A percentile compares a stretch with the other conserved stretches of the same genome.
Conservation (phyloP, 1,140 invertebrate genomes). For the Aphaenogaster ashmeadi region DNA sequence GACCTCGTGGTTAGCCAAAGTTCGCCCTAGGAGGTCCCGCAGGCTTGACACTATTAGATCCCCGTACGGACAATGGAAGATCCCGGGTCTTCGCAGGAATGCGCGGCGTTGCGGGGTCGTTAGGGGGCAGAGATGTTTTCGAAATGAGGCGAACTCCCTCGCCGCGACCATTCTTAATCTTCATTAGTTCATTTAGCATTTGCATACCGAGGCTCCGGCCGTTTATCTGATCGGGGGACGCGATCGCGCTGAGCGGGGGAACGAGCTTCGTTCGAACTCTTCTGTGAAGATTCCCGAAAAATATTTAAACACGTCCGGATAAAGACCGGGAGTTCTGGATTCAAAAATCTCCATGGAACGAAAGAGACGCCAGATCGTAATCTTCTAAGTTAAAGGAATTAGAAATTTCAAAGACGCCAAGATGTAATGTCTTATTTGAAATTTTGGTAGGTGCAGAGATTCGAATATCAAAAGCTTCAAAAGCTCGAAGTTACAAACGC, state of each 20-base stretch:
- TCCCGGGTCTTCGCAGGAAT: conserved; percentile 77
- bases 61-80: conserved; percentile 77
- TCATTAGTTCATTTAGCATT: conserved; percentile 84
- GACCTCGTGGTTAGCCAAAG: conserved; percentile 77
- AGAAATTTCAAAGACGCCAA: background rate
- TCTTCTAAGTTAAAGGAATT: background rate
- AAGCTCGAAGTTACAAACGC: background rate
- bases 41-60: conserved; percentile 74
- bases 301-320: conserved; percentile 21
- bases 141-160: conserved; percentile 83
- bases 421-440: background rate
- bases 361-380: background rate
- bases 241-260: conserved; percentile 72
- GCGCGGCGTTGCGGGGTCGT: conserved; percentile 62
- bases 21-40: conserved; percentile 82
- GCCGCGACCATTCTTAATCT: conserved; percentile 83
- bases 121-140: conserved; percentile 75
- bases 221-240: conserved; percentile 82
- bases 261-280: conserved; percentile 57
- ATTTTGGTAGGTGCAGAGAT: background rate
- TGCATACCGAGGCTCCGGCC: conserved; percentile 80
- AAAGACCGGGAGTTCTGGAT: background rate
- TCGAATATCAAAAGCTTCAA: background rate
- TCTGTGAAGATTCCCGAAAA: conserved; percentile 29
- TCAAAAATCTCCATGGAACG: background rate